Base-by-base conservation (phyloP, 2,113 vertebrate genomes). In the Pluvianellus socialis region DNA sequence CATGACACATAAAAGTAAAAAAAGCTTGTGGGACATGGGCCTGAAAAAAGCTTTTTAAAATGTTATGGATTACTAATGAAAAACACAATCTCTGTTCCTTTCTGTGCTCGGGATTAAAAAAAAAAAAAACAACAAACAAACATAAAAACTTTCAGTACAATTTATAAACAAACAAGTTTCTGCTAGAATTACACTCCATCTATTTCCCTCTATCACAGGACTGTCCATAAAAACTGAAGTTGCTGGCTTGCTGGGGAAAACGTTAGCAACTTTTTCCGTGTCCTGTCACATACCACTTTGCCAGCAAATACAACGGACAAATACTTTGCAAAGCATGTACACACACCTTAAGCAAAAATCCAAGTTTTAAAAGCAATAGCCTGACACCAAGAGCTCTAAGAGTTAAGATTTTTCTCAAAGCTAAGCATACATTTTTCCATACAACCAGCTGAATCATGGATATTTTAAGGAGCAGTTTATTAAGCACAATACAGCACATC, bases 381-480 rank as follows among this genome's bases (percentile, higher is more conserved):
- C 58, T 72, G 27, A 84, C 28, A 55, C 11, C 3, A 14, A 81
- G 33, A 92, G 67, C 49, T 72, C 3, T 12, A 92, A 75, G 82
- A 91, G 72, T 91, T 81, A 81, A 62, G 56, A 53, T 74, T 95
- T 79, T 53, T 72, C 52, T 79, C 70, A 73, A 84, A 93, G 75
- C 40, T 63, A 82, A 94, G 55, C 52, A 86, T 10, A 35, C 26
- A 59, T 83, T 96, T 93, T 92, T 89, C 87, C 87, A 82, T 38
- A 77, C 66, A 95, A 85, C 63, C 47, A 96, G 87, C 77, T 81
- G 61, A 89, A 86, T 82, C 77, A 77, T 53, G 71, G 86, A 62
- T 94, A 93, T 91, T 88, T 70, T 79, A 45, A 85, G 85, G 93
- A 92, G 33, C n/a, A 86, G 44, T 94, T 95, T 96, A 92, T 88